Conservation (phyloP, 2,888 invertebrate species). For the Perdita meconis region DNA sequence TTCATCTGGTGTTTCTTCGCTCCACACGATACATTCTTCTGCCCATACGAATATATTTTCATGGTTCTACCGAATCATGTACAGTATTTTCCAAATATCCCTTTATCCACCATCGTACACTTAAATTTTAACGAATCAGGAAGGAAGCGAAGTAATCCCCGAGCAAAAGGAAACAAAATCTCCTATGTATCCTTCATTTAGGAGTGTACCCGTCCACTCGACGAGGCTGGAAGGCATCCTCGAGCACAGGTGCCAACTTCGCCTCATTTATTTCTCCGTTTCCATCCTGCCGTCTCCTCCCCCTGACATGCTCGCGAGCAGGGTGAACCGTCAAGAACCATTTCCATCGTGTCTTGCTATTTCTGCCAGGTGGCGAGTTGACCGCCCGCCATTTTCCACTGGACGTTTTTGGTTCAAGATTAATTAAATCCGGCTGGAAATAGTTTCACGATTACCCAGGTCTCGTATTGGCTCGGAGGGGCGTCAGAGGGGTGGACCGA, state of each 20-base stretch:
- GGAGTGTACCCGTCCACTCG: neutral
- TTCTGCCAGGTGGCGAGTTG: conserved; percentile 79
- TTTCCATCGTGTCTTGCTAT: conserved; percentile 74
- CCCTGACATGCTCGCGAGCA: conserved; percentile 19
- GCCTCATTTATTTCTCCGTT: conserved; percentile 66
- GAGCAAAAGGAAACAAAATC: neutral
- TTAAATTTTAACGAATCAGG: neutral
- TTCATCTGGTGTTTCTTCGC: too few relatives aligned
- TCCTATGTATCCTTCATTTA: neutral
- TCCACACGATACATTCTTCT: too few relatives aligned
- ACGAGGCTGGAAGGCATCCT: conserved; percentile 24
- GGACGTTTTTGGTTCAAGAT: conserved; percentile 81
- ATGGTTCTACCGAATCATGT: too few relatives aligned
- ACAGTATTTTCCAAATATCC: too few relatives aligned
- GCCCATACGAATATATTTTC: too few relatives aligned
- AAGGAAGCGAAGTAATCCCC: neutral
- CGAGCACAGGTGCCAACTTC: conserved; percentile 74
- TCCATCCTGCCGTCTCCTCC: conserved; percentile 22
- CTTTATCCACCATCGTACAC: too few relatives aligned
- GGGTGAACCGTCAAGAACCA: conserved; percentile 50
- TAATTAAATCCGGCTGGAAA: conserved; percentile 81
- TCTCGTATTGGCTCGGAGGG: neutral
- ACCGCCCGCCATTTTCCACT: conserved; percentile 73
- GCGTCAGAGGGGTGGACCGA: conserved; percentile 42
- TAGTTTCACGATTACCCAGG: conserved; percentile 68